Evolutionary conservation across 2,797 vertebrate genomes (phyloP).

Genomic region (Fistularia commersonii): DNA sequence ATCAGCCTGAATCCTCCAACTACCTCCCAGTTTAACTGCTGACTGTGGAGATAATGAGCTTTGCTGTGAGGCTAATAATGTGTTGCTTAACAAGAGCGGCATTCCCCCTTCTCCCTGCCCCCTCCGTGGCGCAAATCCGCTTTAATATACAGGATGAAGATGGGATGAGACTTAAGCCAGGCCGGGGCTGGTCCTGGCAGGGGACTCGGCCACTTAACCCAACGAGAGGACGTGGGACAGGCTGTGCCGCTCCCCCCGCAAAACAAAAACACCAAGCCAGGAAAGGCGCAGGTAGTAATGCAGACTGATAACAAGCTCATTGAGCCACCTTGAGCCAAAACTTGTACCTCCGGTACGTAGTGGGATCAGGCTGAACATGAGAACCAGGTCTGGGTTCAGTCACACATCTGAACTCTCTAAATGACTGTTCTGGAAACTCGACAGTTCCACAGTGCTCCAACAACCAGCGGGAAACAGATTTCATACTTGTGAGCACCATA

Average conservation of each 20-base stretch:
- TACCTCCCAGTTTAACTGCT: conserved; percentile 18
- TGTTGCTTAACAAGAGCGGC: conserved; percentile 48
- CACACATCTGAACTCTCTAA: no score
- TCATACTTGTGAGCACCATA: no score
- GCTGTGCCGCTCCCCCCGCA: not conserved
- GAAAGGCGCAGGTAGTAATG: no score
- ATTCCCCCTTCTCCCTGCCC: conserved; percentile 9
- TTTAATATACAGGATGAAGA: conserved; percentile 8
- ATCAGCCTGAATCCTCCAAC: conserved; percentile 15
- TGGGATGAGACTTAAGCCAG: conserved; percentile 22
- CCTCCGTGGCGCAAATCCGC: conserved; percentile 27
- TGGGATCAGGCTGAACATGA: no score
- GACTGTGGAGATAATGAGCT: conserved; percentile 50
- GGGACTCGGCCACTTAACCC: conserved; percentile 10
- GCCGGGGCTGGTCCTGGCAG: conserved; percentile 19
- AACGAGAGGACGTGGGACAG: conserved; percentile 9
- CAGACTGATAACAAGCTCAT: no score
- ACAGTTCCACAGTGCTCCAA: no score
- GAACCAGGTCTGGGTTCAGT: no score
- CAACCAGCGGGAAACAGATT: no score
- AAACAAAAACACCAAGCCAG: not conserved
- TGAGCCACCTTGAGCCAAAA: no score
- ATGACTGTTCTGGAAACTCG: no score
- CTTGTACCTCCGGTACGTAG: no score
- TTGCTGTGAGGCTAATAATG: conserved; percentile 48